Base-by-base conservation (phyloP, 2,797 vertebrate species). In the Graptemys geographica region DNA sequence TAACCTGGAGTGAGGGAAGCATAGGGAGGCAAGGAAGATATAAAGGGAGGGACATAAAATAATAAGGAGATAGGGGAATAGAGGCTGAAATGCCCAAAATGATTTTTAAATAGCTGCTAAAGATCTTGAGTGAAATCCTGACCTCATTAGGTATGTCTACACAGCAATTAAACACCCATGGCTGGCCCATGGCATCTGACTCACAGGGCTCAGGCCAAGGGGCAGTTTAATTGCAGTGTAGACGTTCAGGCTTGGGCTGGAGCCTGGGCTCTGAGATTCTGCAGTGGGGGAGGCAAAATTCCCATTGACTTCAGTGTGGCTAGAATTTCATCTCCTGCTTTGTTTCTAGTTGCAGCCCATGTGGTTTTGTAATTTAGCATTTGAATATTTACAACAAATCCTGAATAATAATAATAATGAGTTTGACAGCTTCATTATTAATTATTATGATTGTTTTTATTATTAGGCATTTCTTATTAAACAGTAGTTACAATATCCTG, bases 341-440 rank as follows among this genome's bases (percentile, higher is more conserved):
- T 74, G 19, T 37, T 74, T 74, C 37, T 18, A 25, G 5, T 74
- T 74, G 37, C 37, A 7, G 19, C 37, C 69, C 21, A 21, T 0
- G 23, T 1, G 1, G 57, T 92, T 94, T 57, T 86, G 12, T 84
- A 76, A 56, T 87, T 94, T 93, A 53, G 88, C 37, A 90, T 84
- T 89, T 79, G 11, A 93, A 10, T 87, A 94, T 92, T 91, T 37
- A 51, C 93, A 93, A 52, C 84, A 89, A 44, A 31, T 90, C 21
- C 28, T 31, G 47, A 79, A 74, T 79, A 74, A 90, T 86, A 90
- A 81, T 79, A 87, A 96, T 83, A 52, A 55, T 55, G 11, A 65
- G 19, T 55, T 55, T 55, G 19, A 21, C 53, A 21, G 53, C 7
- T 19, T 55, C 53, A 21, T 55, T 55, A 55, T 21, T 55, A 21